Evolutionary conservation across 2,888 invertebrate species (phyloP).

Genomic region (Bellardia bayeri): DNA sequence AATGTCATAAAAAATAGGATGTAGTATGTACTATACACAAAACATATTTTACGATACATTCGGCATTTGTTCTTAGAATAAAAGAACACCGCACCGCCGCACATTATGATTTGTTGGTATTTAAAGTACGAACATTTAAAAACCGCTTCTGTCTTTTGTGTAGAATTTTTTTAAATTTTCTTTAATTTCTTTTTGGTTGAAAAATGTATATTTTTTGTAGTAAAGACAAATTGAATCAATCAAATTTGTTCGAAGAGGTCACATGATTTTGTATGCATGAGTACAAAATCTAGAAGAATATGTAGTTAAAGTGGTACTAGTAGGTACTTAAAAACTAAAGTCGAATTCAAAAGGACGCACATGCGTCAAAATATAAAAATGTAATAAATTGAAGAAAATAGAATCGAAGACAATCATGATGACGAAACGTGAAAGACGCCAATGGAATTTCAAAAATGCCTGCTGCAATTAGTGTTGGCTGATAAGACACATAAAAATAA

Average conservation of each 20-base stretch:
- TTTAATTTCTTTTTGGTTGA: not conserved
- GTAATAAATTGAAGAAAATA: constrained; percentile 44
- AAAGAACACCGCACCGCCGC: constrained; percentile 64
- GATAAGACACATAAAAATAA: constrained; percentile 72
- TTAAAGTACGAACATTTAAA: constrained; percentile 17
- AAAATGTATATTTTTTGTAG: constrained; percentile 13
- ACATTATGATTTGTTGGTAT: constrained; percentile 42
- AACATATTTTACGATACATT: constrained; percentile 31
- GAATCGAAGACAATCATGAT: constrained; percentile 29
- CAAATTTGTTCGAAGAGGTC: constrained; percentile 72
- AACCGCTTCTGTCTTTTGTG: constrained; percentile 19
- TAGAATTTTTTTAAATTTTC: constrained; percentile 24
- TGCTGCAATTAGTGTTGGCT: constrained; percentile 77
- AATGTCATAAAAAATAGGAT: constrained; percentile 77
- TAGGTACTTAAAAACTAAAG: constrained; percentile 29
- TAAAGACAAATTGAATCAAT: constrained; percentile 79
- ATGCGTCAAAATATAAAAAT: constrained; percentile 49
- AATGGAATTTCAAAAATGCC: constrained; percentile 69
- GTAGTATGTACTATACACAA: not conserved
- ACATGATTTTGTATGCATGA: not conserved
- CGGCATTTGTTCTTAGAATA: constrained; percentile 59
- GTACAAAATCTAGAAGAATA: not conserved
- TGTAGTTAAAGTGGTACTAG: not conserved
- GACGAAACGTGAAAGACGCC: constrained; percentile 43
- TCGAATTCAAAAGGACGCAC: constrained; percentile 59